phyloP scores from a whole-genome alignment of 2,113 vertebrate species.

The Cettia cetti region DNA sequence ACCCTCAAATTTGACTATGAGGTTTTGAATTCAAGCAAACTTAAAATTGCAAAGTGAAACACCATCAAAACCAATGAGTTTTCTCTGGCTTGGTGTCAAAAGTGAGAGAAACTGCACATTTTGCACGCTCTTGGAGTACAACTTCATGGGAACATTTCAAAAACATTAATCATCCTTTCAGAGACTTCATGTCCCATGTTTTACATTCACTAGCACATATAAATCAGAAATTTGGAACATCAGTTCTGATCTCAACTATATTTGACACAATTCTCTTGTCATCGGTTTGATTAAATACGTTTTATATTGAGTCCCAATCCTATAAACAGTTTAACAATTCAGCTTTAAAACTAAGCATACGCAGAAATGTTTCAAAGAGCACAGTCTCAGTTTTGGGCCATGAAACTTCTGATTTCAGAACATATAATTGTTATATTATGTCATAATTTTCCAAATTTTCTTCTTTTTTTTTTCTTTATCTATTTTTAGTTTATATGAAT shows the following conservation, averaged over 20 bases:
- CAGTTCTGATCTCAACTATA: constrained; percentile 10
- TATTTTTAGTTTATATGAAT: background rate
- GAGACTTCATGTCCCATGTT: constrained; percentile 1
- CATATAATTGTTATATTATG: background rate
- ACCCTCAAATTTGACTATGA: constrained; percentile 33
- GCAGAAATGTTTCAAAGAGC: background rate
- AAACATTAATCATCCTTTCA: constrained; percentile 49
- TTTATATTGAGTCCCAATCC: background rate
- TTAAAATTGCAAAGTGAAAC: constrained; percentile 25
- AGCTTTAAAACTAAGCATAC: background rate
- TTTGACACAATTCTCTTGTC: constrained; percentile 32
- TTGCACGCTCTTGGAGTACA: background rate
- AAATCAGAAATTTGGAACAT: constrained; percentile 20
- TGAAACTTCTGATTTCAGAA: background rate
- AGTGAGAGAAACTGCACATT: constrained; percentile 5
- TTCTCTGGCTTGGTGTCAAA: constrained; percentile 46
- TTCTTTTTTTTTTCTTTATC: background rate
- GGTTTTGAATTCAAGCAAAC: constrained; percentile 33
- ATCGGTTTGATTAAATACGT: background rate
- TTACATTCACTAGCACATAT: background rate
- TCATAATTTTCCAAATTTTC: background rate
- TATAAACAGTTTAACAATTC: background rate
- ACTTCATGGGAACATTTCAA: constrained; percentile 34
- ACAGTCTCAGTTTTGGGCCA: background rate
- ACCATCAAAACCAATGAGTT: constrained; percentile 26